These are phyloP conservation scores for Echinometra lucunter DNA, from an alignment of 53 echinoderm and acorn worm species.

Conservation along the genomic window DNA sequence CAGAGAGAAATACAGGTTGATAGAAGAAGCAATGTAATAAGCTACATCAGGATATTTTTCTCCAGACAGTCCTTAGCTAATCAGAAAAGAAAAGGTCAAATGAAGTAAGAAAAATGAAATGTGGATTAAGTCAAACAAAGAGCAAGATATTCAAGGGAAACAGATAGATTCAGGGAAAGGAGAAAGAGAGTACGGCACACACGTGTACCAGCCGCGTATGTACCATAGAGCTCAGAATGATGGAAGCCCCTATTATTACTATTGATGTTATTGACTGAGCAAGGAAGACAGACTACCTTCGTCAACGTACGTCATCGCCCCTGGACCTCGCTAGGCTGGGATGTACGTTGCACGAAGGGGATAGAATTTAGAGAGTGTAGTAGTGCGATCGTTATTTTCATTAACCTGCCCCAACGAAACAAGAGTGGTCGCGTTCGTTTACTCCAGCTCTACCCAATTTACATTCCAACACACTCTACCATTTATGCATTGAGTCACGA, in stretches of 20 bases:
- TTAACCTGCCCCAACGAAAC: slow-evolving; percentile 38
- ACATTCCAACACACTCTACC: not conserved
- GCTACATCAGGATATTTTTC: not conserved
- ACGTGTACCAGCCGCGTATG: not conserved
- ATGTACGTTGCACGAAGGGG: slow-evolving; percentile 23
- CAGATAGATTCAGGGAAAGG: not conserved
- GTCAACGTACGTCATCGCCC: slow-evolving; percentile 58
- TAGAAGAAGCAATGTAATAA: not conserved
- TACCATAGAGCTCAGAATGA: not conserved
- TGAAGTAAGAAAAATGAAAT: not conserved
- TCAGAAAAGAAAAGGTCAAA: not conserved
- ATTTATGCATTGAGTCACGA: not conserved
- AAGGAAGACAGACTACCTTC: slow-evolving; percentile 19
- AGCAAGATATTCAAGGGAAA: not conserved
- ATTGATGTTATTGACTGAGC: slow-evolving; percentile 63
- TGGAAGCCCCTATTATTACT: slow-evolving; percentile 55
- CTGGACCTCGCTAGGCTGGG: not conserved
- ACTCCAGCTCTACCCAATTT: slow-evolving; percentile 1
- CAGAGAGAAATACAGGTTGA: not conserved
- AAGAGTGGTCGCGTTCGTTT: not conserved
- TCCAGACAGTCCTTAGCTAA: not conserved
- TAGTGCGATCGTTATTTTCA: slow-evolving; percentile 50
- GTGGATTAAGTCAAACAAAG: not conserved
- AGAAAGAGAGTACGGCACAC: not conserved
- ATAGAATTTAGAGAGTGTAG: not conserved